These are phyloP conservation scores for Sprattus sprattus DNA, from an alignment of 2,113 vertebrate genomes.

Conservation along the genomic window DNA sequence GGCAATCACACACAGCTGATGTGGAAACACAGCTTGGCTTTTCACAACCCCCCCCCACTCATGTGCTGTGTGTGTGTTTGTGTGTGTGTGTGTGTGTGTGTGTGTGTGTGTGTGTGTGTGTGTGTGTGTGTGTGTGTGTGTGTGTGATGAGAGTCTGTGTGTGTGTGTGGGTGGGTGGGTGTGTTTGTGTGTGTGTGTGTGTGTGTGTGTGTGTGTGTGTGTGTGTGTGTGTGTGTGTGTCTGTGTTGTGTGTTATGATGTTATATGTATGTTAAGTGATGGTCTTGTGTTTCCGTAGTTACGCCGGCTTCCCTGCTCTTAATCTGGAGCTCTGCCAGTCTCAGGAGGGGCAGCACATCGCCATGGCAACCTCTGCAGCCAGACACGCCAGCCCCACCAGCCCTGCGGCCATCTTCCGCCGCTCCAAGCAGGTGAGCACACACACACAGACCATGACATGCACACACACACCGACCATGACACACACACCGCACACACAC, in stretches of 20 bases:
- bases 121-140: slow-evolving; percentile 7
- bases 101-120: neutral
- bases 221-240: neutral
- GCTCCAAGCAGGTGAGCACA: slow-evolving; percentile 90
- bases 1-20: neutral
- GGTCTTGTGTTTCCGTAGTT: slow-evolving; percentile 71
- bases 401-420: slow-evolving; percentile 91
- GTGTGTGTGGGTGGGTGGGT: slow-evolving; percentile 20
- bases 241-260: slow-evolving; percentile 34
- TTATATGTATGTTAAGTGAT: slow-evolving; percentile 26
- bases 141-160: slow-evolving; percentile 20
- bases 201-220: slow-evolving; percentile 19
- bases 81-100: neutral
- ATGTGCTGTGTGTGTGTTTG: neutral
- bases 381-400: slow-evolving; percentile 88
- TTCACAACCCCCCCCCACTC: neutral
- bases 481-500: slow-evolving; percentile 5
- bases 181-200: slow-evolving; percentile 24
- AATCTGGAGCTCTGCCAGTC: slow-evolving; percentile 85
- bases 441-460: neutral
- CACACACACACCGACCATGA: neutral
- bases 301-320: slow-evolving; percentile 91
- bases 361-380: slow-evolving; percentile 72
- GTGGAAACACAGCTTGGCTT: neutral
- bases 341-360: slow-evolving; percentile 74